Conservation (phyloP, 2,113 vertebrate genomes). For the Siphamia tubifer region DNA sequence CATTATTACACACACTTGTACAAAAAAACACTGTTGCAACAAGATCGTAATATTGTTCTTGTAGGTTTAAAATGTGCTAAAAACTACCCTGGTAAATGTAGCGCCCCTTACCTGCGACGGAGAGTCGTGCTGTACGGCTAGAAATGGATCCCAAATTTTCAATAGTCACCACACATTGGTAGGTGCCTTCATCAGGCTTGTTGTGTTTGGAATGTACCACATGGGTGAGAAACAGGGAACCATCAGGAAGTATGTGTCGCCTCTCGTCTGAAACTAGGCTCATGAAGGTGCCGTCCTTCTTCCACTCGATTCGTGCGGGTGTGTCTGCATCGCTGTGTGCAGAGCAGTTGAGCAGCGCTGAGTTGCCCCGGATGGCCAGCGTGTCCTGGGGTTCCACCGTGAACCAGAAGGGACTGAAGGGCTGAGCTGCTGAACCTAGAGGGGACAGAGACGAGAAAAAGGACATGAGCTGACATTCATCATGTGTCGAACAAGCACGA, state of each 20-base stretch:
- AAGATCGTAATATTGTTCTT: too few relatives aligned
- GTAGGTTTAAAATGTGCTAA: too few relatives aligned
- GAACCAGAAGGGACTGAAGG: conserved; percentile 94
- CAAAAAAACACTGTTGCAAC: too few relatives aligned
- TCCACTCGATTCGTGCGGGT: conserved; percentile 89
- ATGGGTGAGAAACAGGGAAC: conserved; percentile 86
- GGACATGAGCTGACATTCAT: not conserved
- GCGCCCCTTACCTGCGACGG: conserved; percentile 84
- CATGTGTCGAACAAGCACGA: too few relatives aligned
- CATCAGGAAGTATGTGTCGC: conserved; percentile 87
- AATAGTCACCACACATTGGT: conserved; percentile 94
- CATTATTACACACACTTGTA: too few relatives aligned
- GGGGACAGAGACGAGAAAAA: not conserved
- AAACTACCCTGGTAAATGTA: not conserved
- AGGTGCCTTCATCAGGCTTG: conserved; percentile 94
- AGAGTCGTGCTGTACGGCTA: conserved; percentile 90
- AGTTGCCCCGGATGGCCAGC: conserved; percentile 83
- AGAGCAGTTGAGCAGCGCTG: conserved; percentile 91
- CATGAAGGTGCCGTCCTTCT: conserved; percentile 93
- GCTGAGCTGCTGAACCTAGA: conserved; percentile 82
- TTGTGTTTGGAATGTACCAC: conserved; percentile 98
- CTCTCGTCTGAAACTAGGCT: conserved; percentile 90
- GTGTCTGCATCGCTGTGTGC: conserved; percentile 79
- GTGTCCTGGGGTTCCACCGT: conserved; percentile 88
- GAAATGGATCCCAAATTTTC: conserved; percentile 93